Percentiles rank a stretch among this genome's conserved stretches.
These are phyloP conservation scores for Coregonus sp. DNA, from an alignment of 2,797 vertebrate species.

Conservation along the genomic window DNA sequence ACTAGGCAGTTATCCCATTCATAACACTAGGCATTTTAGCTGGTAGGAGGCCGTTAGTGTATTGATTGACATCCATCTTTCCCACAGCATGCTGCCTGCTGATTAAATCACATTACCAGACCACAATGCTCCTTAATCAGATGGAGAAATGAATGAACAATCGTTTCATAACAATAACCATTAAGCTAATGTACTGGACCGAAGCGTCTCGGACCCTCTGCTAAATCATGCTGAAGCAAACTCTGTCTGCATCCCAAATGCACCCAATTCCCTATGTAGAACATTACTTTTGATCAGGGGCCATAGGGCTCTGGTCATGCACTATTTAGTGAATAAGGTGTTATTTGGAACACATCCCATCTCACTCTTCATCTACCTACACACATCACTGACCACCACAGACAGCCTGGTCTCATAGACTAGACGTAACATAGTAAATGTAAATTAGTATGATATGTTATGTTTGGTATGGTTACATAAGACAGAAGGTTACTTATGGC, in stretches of 20 bases:
- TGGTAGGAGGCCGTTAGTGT: slow-evolving; percentile 1
- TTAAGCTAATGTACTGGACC: too few species aligned
- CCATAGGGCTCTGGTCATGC: too few species aligned
- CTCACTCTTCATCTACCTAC: too few species aligned
- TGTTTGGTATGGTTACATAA: too few species aligned
- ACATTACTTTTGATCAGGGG: too few species aligned
- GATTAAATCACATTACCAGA: slow-evolving; percentile 29
- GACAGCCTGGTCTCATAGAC: too few species aligned
- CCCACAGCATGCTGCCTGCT: too few species aligned
- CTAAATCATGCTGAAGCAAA: neutral
- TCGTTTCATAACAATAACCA: slow-evolving; percentile 14
- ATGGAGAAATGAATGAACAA: slow-evolving; percentile 20
- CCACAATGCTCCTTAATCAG: slow-evolving; percentile 21
- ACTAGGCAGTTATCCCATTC: slow-evolving; percentile 2
- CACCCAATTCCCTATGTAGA: neutral
- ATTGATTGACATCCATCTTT: slow-evolving; percentile 12
- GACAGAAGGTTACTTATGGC: too few species aligned
- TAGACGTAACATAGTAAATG: too few species aligned
- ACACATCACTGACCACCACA: too few species aligned
- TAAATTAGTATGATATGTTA: too few species aligned
- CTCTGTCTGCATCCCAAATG: neutral
- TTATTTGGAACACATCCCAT: neutral
- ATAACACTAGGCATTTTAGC: slow-evolving; percentile 7
- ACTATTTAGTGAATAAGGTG: too few species aligned
- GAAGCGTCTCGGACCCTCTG: neutral